phyloP scores from a whole-genome alignment of 2,888 invertebrate genomes.

The Polymixis lichenea region DNA sequence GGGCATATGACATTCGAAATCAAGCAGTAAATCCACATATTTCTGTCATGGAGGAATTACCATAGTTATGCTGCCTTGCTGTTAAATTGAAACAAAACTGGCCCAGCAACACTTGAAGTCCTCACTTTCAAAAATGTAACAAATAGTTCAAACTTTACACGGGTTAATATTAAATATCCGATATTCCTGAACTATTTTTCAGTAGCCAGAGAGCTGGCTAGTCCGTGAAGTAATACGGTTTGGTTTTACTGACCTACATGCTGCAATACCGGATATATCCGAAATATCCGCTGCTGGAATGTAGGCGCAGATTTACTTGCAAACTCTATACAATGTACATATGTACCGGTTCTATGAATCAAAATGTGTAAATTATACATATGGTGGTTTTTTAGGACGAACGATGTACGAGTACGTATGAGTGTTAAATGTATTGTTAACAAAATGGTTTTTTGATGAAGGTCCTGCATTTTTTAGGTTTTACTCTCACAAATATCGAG shows the following conservation, averaged over 20 bases:
- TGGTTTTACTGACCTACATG: slow-evolving; percentile 36
- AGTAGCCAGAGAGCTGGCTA: neutral
- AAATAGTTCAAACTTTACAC: neutral
- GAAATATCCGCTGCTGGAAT: slow-evolving; percentile 47
- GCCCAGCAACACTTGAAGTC: neutral
- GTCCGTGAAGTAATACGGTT: slow-evolving; percentile 34
- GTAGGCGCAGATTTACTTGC: slow-evolving; percentile 36
- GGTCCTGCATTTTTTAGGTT: neutral
- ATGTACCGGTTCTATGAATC: neutral
- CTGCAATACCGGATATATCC: slow-evolving; percentile 39
- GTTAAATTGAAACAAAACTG: neutral
- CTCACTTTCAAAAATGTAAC: neutral
- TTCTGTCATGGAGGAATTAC: no score
- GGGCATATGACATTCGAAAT: no score
- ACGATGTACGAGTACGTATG: no score
- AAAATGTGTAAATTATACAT: slow-evolving; percentile 8
- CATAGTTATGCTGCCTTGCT: no score
- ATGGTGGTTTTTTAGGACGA: neutral
- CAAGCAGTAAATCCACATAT: no score
- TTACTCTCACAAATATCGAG: no score
- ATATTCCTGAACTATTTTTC: slow-evolving; percentile 1
- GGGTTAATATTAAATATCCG: neutral
- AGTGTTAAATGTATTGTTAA: neutral
- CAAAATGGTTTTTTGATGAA: neutral
- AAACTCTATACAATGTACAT: neutral